These are phyloP conservation scores for Eilema caniola DNA, from an alignment of 2,888 invertebrate species.

Conservation along the genomic window DNA sequence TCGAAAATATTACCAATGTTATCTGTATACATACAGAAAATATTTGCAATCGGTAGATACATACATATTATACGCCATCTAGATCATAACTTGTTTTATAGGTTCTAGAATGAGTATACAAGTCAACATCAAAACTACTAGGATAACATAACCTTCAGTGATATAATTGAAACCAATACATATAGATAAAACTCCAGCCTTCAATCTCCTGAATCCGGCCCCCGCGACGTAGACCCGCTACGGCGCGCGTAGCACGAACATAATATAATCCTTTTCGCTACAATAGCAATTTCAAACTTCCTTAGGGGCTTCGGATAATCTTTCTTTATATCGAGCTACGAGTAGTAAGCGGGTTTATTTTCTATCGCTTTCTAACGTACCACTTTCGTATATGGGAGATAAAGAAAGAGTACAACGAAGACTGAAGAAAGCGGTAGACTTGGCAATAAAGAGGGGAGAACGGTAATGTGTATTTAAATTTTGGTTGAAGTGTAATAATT, in stretches of 20 bases:
- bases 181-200: slow-evolving; percentile 60
- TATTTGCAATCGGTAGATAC: background rate
- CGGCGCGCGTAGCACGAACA: slow-evolving; percentile 86
- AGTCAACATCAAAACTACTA: background rate
- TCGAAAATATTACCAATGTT: too few relatives aligned
- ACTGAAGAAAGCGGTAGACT: slow-evolving; percentile 78
- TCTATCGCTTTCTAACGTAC: slow-evolving; percentile 60
- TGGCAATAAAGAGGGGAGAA: slow-evolving; percentile 84
- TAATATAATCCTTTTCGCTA: slow-evolving; percentile 88
- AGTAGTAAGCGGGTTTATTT: slow-evolving; percentile 69
- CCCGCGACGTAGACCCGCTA: slow-evolving; percentile 76
- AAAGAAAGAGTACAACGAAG: slow-evolving; percentile 60
- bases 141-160: slow-evolving; percentile 6
- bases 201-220: slow-evolving; percentile 70
- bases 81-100: too few relatives aligned
- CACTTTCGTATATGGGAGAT: slow-evolving; percentile 44
- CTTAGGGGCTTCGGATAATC: slow-evolving; percentile 88
- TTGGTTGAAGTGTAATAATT: slow-evolving; percentile 85
- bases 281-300: slow-evolving; percentile 88
- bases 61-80: too few relatives aligned
- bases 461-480: slow-evolving; percentile 86
- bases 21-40: background rate
- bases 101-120: background rate
- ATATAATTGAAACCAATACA: slow-evolving; percentile 51
- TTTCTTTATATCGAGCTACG: slow-evolving; percentile 86